These are phyloP conservation scores for Falco naumanni DNA, from an alignment of 2,797 vertebrate genomes.

Conservation along the genomic window DNA sequence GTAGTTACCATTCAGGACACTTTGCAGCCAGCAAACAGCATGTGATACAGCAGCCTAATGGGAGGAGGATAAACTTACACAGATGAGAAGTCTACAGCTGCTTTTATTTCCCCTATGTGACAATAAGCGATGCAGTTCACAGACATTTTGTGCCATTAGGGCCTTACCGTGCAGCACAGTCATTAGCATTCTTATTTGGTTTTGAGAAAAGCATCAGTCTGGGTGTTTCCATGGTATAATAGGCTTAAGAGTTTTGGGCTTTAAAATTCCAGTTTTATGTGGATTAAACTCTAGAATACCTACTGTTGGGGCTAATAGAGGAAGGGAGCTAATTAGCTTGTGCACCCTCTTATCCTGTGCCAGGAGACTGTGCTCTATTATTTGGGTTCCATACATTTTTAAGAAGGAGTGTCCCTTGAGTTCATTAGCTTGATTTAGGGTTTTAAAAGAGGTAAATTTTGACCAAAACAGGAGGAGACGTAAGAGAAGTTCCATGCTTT, in stretches of 20 bases:
- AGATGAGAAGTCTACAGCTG: neutral
- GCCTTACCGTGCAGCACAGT: neutral
- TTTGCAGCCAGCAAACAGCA: neutral
- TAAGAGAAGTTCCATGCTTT: neutral
- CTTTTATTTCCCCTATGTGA: neutral
- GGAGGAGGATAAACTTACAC: neutral
- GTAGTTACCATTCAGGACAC: neutral
- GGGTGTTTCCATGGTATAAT: neutral
- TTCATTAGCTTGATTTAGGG: neutral
- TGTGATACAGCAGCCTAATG: neutral
- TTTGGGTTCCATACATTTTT: neutral
- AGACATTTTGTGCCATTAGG: neutral
- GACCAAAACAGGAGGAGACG: neutral
- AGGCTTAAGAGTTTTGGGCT: neutral
- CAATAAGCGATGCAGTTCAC: neutral
- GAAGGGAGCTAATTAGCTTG: neutral
- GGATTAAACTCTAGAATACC: slow-evolving; percentile 47
- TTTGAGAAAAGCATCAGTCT: neutral
- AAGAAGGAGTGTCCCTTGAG: neutral
- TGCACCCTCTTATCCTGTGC: neutral
- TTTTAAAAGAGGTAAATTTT: neutral
- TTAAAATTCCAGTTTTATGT: slow-evolving; percentile 6
- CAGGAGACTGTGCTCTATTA: neutral
- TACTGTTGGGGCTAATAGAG: neutral
- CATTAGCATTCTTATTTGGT: slow-evolving; percentile 2